Evolutionary conservation across 2,113 vertebrate genomes (phyloP), one percentile per base, ranked within the genome.

Genomic region (Pyxicephalus adspersus): DNA sequence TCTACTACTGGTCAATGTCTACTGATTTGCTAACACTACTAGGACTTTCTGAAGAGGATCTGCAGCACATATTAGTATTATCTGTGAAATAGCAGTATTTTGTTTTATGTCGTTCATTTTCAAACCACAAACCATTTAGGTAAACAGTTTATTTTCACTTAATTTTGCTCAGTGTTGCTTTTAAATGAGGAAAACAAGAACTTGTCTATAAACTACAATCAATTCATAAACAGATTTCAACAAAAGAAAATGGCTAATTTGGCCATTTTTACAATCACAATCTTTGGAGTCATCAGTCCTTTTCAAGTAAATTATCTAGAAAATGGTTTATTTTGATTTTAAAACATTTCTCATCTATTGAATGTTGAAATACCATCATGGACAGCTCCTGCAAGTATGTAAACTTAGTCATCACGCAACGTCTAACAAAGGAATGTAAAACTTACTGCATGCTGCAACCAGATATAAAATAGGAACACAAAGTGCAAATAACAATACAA

Each of bases 391-490:
- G 31, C n/a, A 54, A 65, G 7, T 77, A 34, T 66, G 45, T 77
- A 66, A 67, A 57, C 34, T 22, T 23, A 28, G 28, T 51, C 54
- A 50, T 26, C 55, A 55, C 54, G 63, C 5, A 55, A 54, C 22
- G 11, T 65, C 26, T 54, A 28, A 18, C 76, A 31, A 28, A 38
- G 63, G 61, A 77, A 57, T 64, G 61, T 77, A 64, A 54, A 31
- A 22, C 3, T 61, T 64, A 67, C 66, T 72, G 78, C 78, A 80
- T 80, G 78, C 34, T 50, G 50, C 31, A 28, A 28, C 22, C 65
- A 60, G 29, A n/a, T 31, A n/a, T 19, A 64, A 71, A 31, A 58
- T 23, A 22, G 9, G 17, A 57, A 57, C 22, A 23, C 19, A 54
- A 23, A 17, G 26, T 31, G 68, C 68, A 57, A 72, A 26, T n/a